Evolutionary conservation across 2,113 vertebrate genomes (phyloP).

Genomic region (Chunga burmeisteri): DNA sequence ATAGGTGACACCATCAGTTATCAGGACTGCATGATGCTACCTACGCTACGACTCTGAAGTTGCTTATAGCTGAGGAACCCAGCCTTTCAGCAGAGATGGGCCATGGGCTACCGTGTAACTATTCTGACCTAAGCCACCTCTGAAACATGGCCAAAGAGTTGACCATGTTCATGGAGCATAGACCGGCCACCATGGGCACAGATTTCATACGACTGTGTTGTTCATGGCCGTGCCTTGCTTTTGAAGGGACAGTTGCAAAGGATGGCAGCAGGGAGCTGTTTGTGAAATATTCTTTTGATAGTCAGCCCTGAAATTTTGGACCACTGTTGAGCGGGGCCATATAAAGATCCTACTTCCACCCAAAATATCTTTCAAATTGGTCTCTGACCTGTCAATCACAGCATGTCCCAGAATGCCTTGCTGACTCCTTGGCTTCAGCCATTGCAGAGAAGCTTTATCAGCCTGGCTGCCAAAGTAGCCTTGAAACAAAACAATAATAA

Average conservation of each 20-base stretch:
- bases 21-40: not conserved
- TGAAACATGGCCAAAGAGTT: not conserved
- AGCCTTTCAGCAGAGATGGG: not conserved
- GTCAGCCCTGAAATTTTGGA: not conserved
- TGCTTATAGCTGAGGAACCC: not conserved
- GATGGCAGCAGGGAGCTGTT: not conserved
- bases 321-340: rapidly evolving
- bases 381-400: not conserved
- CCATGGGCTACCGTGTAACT: not conserved
- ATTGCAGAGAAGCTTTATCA: not conserved
- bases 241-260: not conserved
- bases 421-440: not conserved
- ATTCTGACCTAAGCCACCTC: not conserved
- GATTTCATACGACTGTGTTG: rapidly evolving
- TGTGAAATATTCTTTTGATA: not conserved
- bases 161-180: not conserved
- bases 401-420: not conserved
- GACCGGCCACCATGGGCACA: not conserved
- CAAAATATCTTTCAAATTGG: not conserved
- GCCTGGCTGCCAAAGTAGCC: not conserved
- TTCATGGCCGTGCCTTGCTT: not conserved
- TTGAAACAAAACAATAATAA: not conserved
- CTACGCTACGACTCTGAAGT: not conserved
- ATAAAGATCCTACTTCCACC: not conserved
- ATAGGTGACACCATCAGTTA: not conserved